Conservation (phyloP, 2,113 vertebrate genomes). For the Struthio camelus region DNA sequence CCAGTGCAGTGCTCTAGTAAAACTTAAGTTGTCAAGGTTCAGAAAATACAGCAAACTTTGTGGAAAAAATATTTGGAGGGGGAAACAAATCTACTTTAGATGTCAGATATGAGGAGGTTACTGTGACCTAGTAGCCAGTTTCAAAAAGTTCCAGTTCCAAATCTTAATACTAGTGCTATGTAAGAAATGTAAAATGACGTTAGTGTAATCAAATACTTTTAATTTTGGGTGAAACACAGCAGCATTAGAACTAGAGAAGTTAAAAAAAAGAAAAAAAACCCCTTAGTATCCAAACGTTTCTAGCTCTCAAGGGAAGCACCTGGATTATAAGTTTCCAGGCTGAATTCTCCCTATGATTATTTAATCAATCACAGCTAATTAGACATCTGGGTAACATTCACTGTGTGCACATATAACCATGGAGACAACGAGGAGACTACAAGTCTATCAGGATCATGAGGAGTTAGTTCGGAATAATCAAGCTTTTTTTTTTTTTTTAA, state of each 20-base stretch:
- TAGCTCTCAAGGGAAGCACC: not conserved
- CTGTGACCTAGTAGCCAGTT: not conserved
- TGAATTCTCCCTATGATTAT: not conserved
- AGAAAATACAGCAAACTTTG: not conserved
- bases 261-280: not conserved
- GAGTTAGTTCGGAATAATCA: not conserved
- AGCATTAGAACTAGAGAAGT: not conserved
- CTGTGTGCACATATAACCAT: not conserved
- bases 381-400: not conserved
- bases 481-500: not conserved
- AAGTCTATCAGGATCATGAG: not conserved
- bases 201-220: not conserved
- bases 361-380: not conserved
- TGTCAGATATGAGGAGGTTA: not conserved
- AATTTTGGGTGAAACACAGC: not conserved
- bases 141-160: not conserved
- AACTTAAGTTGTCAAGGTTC: not conserved
- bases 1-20: not conserved
- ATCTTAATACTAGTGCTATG: not conserved
- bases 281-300: not conserved
- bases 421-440: not conserved
- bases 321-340: not conserved
- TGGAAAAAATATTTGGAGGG: not conserved
- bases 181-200: not conserved
- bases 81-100: not conserved